Conservation (phyloP, 2,113 vertebrate genomes). For the Sinocyclocheilus anophthalmus region DNA sequence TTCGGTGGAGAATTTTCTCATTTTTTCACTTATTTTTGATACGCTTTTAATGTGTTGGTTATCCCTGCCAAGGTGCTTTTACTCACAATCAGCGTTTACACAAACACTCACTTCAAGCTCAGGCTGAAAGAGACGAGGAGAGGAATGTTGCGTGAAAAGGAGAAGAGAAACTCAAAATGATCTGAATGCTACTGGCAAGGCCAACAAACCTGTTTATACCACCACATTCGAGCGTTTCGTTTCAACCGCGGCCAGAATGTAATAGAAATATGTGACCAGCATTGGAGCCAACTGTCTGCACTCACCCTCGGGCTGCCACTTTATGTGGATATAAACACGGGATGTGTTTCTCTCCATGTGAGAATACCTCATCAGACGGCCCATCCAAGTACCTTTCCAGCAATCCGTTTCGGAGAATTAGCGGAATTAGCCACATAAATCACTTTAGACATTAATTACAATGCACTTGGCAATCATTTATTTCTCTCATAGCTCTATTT, state of each 20-base stretch:
- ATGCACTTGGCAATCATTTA: conserved; percentile 85
- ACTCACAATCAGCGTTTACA: conserved; percentile 52
- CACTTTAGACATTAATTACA: conserved; percentile 88
- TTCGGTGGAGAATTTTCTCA: conserved; percentile 45
- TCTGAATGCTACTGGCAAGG: conserved; percentile 15
- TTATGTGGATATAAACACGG: conserved; percentile 15
- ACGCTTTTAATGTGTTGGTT: conserved; percentile 34
- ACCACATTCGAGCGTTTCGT: not conserved
- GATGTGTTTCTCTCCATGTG: not conserved
- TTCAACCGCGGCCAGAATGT: conserved; percentile 12
- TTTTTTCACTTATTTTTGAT: conserved; percentile 5
- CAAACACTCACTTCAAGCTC: conserved; percentile 36
- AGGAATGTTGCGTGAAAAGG: conserved; percentile 7
- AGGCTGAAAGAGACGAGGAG: conserved; percentile 7
- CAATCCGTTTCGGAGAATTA: conserved; percentile 7
- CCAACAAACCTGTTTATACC: conserved; percentile 33
- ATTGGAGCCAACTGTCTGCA: conserved; percentile 20
- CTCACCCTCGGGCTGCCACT: conserved; percentile 19
- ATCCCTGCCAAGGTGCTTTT: conserved; percentile 35
- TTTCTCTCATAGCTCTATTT: conserved; percentile 87
- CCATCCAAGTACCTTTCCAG: conserved; percentile 16
- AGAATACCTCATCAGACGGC: conserved; percentile 31
- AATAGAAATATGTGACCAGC: conserved; percentile 16
- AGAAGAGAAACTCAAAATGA: conserved; percentile 6
- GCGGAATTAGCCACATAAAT: conserved; percentile 37